Percentiles rank a stretch among this genome's conserved stretches.
phyloP scores from a whole-genome alignment of 2,113 vertebrate genomes.

The Callipepla californica region DNA sequence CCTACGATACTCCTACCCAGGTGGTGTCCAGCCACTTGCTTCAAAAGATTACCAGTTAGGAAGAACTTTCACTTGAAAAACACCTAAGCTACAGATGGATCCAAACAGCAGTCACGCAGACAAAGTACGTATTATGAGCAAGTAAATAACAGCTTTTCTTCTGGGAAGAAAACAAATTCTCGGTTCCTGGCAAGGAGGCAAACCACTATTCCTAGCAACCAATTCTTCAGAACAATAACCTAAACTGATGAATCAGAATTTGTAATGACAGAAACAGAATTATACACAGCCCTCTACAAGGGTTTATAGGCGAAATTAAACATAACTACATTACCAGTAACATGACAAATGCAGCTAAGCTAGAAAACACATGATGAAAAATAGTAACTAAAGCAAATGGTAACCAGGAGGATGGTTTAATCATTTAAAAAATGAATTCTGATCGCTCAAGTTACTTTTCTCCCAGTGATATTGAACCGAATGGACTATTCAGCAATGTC shows the following conservation, averaged over 20 bases:
- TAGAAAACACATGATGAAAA: constrained; percentile 38
- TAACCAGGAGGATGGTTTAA: constrained; percentile 32
- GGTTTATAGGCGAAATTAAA: constrained; percentile 44
- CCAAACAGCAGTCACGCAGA: not conserved
- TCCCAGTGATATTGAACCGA: not conserved
- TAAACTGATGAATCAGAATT: constrained; percentile 62
- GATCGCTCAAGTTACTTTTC: not conserved
- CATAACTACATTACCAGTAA: constrained; percentile 50
- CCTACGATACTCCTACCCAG: not conserved
- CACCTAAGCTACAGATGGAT: not conserved
- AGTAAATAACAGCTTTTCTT: constrained; percentile 55
- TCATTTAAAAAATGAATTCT: not conserved
- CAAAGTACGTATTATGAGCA: not conserved
- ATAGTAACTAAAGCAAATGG: constrained; percentile 21
- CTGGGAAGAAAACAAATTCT: constrained; percentile 60
- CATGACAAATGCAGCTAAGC: constrained; percentile 36
- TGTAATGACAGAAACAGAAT: constrained; percentile 58
- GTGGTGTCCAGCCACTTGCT: not conserved
- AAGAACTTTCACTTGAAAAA: constrained; percentile 26
- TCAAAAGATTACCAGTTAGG: not conserved
- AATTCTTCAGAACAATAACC: constrained; percentile 41
- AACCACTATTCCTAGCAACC: constrained; percentile 56
- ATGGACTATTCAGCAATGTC: constrained; percentile 18
- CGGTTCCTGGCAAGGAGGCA: constrained; percentile 50
- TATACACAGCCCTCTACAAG: constrained; percentile 25